Evolutionary conservation across 2,888 invertebrate genomes (phyloP), one percentile per base, ranked within the genome.

Genomic region (Megaustenia siamemsis): DNA sequence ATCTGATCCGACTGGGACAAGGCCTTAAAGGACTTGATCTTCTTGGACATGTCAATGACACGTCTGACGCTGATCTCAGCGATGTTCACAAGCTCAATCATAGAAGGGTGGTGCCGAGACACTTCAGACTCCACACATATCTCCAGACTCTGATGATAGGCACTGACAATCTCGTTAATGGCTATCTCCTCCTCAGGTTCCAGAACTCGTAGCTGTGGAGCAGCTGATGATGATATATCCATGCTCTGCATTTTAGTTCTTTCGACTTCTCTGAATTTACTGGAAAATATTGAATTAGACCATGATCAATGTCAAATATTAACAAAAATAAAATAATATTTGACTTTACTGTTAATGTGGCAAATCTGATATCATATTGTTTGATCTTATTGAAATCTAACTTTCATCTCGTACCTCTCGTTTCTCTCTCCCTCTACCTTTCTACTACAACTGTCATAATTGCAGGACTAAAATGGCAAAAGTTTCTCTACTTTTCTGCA

Each of bases 1-100:
- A 97, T 96, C 95, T 99, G 98, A 94, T 99, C 99, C 90, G 97
- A 97, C 92, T 98, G 97, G 92, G 98, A 98, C 96, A 99, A 97
- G 92, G 97, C 97, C 94, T 97, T 97, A 94, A 99, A 99, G 0
- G 97, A 97, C 88, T 93, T 92, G 86, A 93, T 94, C 90, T 95
- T 95, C 91, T 96, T 96, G 40, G 95, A 95, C 95, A 96, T 95
- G 91, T 95, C 95, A 79, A 96, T 95, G 43, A 96, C 94, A 82
- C 99, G 95, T 86, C 98, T 95, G 89, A 99, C 98, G 43, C 93
- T 93, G 76, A 94, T 90, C 90, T 94, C 94, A 76, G 94, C 93
- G 82, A 94, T 93, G 90, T 94, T 94, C 78, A 94, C 93, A 84
- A 94, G 89, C 88, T 94, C 94, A 28, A 90, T 90, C 90, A 93